Conservation (phyloP, 2,113 vertebrate species). For the Archilochus colubris region DNA sequence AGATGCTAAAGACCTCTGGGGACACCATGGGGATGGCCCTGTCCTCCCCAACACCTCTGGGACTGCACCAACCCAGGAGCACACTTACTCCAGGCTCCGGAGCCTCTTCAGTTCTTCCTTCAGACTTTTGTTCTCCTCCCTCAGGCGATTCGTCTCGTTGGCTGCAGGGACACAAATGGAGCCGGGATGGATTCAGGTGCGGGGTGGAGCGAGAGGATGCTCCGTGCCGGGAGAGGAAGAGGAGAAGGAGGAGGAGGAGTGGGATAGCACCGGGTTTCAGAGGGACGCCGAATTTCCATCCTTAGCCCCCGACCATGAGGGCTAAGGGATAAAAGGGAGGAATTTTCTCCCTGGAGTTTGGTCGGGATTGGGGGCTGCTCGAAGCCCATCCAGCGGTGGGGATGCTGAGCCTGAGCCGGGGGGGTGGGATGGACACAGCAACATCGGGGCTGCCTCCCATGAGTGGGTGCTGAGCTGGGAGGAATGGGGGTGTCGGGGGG, state of each 20-base stretch:
- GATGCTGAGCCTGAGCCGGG: fast-evolving
- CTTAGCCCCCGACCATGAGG: neutral
- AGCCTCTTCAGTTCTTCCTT: constrained; percentile 75
- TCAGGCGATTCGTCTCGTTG: constrained; percentile 72
- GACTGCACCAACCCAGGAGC: neutral
- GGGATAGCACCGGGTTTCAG: neutral
- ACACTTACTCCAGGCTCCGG: constrained; percentile 67
- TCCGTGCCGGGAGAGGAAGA: neutral
- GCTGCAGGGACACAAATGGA: constrained; percentile 49
- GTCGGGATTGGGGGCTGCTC: neutral
- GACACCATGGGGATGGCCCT: neutral
- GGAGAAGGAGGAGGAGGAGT: neutral
- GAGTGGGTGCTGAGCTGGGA: neutral
- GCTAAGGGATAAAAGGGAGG: neutral
- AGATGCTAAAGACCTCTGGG: neutral
- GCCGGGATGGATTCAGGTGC: neutral
- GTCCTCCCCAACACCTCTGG: fast-evolving
- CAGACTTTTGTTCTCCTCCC: constrained; percentile 76
- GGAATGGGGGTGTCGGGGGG: fast-evolving
- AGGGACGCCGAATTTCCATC: neutral
- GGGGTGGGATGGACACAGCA: neutral
- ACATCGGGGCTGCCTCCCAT: neutral
- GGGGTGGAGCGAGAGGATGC: neutral
- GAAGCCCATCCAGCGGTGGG: neutral
- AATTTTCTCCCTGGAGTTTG: neutral